Percentiles rank a stretch among this genome's conserved stretches.
Evolutionary conservation across 2,113 vertebrate genomes (phyloP).

Genomic region (Solenodon paradoxus): DNA sequence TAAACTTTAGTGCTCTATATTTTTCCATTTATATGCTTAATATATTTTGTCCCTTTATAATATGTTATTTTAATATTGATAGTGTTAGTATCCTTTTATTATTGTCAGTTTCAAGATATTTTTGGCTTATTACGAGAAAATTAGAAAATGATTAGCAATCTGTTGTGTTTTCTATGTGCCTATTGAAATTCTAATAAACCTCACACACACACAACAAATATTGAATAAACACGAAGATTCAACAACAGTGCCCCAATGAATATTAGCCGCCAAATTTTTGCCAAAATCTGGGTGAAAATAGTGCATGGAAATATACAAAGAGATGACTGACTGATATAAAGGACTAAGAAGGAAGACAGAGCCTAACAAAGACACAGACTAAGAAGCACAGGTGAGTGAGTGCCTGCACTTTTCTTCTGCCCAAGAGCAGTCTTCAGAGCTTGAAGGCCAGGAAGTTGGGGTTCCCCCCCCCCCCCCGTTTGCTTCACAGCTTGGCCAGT

Average conservation of each 20-base stretch:
- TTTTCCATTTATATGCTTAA: neutral
- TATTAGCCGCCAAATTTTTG: neutral
- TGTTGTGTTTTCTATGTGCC: neutral
- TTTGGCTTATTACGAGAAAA: neutral
- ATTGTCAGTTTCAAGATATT: neutral
- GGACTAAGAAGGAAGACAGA: too few relatives aligned
- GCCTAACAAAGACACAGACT: too few relatives aligned
- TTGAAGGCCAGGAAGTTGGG: neutral
- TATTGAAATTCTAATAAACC: neutral
- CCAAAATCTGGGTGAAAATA: neutral
- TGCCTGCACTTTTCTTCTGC: neutral
- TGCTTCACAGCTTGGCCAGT: neutral
- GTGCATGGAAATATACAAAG: neutral
- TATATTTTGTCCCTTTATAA: neutral
- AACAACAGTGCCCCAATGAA: neutral
- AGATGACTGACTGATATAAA: neutral
- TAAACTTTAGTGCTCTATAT: neutral
- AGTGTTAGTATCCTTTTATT: neutral
- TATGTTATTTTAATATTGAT: neutral
- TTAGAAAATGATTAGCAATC: neutral
- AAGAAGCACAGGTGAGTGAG: neutral
- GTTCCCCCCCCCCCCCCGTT: neutral
- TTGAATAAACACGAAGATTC: neutral
- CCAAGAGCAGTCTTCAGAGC: neutral
- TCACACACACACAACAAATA: neutral